phyloP scores from a whole-genome alignment of 1,140 invertebrate species.

The Mamestra configurata region DNA sequence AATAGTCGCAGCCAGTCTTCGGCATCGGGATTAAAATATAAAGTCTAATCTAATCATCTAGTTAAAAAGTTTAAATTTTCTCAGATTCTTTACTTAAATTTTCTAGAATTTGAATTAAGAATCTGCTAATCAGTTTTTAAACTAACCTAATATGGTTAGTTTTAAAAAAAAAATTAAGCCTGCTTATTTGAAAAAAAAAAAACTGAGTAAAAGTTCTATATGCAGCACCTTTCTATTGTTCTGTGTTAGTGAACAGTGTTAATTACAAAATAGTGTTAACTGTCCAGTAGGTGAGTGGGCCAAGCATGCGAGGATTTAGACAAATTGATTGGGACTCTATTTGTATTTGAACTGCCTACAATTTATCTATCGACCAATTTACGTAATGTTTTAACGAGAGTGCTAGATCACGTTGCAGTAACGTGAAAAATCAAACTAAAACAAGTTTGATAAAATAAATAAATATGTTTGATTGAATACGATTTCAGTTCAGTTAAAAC shows the following conservation, averaged over 20 bases:
- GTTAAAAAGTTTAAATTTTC: too few relatives aligned
- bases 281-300: constrained; percentile 26
- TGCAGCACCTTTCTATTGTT: background rate
- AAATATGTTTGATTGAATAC: background rate
- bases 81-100: too few relatives aligned
- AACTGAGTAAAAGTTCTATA: background rate
- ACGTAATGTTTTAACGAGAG: constrained; percentile 9
- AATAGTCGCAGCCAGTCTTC: too few relatives aligned
- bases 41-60: too few relatives aligned
- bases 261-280: constrained; percentile 41
- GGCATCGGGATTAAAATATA: too few relatives aligned
- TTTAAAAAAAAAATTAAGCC: too few relatives aligned
- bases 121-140: too few relatives aligned
- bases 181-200: background rate
- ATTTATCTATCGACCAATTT: constrained; percentile 30
- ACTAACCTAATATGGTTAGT: too few relatives aligned
- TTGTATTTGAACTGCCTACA: background rate
- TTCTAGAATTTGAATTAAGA: too few relatives aligned
- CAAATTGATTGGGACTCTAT: constrained; percentile 29
- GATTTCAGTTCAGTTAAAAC: background rate
- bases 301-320: constrained; percentile 9
- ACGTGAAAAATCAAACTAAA: too few relatives aligned
- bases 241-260: constrained; percentile 14
- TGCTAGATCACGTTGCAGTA: constrained; percentile 1
- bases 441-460: background rate